phyloP scores from a whole-genome alignment of 53 echinoderm and acorn worm genomes.

The Holothuria leucospilota region DNA sequence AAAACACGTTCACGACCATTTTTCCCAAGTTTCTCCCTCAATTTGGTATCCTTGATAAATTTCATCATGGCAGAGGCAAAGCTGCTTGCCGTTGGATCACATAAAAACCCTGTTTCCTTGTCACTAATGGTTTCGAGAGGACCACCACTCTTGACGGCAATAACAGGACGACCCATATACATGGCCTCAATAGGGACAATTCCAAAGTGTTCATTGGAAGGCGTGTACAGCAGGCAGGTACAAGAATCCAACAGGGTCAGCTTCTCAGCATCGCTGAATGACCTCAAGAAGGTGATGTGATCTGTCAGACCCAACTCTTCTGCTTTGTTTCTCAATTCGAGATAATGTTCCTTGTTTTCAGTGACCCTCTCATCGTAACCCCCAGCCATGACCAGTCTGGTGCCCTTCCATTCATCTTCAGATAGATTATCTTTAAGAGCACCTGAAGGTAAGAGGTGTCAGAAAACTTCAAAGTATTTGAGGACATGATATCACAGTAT shows the following conservation, averaged over 20 bases:
- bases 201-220: slow-evolving; percentile 96
- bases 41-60: slow-evolving; percentile 67
- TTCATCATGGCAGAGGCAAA: slow-evolving; percentile 84
- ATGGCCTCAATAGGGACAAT: slow-evolving; percentile 98
- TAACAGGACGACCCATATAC: slow-evolving; percentile 93
- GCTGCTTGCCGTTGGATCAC: slow-evolving; percentile 63
- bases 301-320: slow-evolving; percentile 65
- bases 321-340: slow-evolving; percentile 74
- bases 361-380: slow-evolving; percentile 93
- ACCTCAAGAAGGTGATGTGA: slow-evolving; percentile 84
- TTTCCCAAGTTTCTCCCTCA: slow-evolving; percentile 75
- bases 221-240: slow-evolving; percentile 89
- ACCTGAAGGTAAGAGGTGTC: slow-evolving; percentile 52
- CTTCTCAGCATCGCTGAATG: slow-evolving; percentile 92
- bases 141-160: slow-evolving; percentile 95
- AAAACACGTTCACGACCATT: slow-evolving; percentile 83
- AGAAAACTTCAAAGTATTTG: no score
- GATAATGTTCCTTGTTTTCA: slow-evolving; percentile 91
- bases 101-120: slow-evolving; percentile 80
- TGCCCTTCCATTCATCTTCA: slow-evolving; percentile 66
- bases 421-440: slow-evolving; percentile 70
- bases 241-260: slow-evolving; percentile 77
- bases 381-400: slow-evolving; percentile 94
- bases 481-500: no score
- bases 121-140: slow-evolving; percentile 88